These are phyloP conservation scores for Sarcophilus harrisii DNA, from an alignment of 2,797 vertebrate genomes.

Conservation along the genomic window DNA sequence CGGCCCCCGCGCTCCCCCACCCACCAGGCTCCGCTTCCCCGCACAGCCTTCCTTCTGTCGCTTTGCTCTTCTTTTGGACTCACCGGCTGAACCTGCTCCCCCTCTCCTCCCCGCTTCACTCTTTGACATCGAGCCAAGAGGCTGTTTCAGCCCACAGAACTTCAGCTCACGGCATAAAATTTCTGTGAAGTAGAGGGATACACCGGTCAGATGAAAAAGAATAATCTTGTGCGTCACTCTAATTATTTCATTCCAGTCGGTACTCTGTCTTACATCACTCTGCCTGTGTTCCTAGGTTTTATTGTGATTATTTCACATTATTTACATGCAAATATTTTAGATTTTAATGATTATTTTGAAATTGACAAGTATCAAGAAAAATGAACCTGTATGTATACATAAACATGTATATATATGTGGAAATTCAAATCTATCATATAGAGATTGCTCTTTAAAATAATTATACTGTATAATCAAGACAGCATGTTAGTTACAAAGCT, in stretches of 20 bases:
- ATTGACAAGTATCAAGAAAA: background rate
- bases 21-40: background rate
- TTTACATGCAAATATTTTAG: background rate
- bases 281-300: background rate
- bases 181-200: background rate
- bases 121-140: background rate
- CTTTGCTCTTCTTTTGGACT: background rate
- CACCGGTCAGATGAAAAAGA: background rate
- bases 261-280: background rate
- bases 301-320: background rate
- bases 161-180: background rate
- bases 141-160: background rate
- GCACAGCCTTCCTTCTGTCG: background rate
- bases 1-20: background rate
- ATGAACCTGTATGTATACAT: background rate
- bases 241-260: background rate
- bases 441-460: background rate
- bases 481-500: background rate
- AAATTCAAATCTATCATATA: background rate
- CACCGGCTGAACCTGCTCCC: background rate
- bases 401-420: background rate
- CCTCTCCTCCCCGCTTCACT: accelerated
- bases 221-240: background rate
- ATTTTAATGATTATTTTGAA: background rate
- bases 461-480: background rate